Percentiles rank a stretch among this genome's conserved stretches.
phyloP scores from a whole-genome alignment of 2,113 vertebrate species.

The Isichthys henryi region DNA sequence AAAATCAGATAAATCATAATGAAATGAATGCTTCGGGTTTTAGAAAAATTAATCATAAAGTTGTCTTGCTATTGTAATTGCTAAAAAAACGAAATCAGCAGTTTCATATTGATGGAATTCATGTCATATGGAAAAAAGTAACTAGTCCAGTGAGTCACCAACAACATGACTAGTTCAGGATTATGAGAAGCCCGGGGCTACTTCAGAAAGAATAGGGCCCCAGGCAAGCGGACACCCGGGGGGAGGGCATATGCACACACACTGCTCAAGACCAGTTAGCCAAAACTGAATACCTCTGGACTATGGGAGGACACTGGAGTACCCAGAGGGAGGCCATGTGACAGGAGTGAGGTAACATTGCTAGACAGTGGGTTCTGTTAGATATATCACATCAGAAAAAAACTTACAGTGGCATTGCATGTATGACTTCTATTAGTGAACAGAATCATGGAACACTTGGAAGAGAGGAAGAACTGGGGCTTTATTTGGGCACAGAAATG shows the following conservation, averaged over 20 bases:
- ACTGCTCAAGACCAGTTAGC: background rate
- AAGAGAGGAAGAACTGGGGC: background rate
- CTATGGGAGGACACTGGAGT: background rate
- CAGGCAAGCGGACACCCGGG: background rate
- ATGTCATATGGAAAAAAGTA: background rate
- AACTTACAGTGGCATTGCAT: background rate
- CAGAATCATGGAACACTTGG: background rate
- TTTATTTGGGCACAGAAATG: background rate
- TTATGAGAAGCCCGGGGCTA: background rate
- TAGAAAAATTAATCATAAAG: background rate
- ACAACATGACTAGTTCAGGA: background rate
- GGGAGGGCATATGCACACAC: background rate
- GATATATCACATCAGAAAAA: background rate
- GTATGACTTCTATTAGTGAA: background rate
- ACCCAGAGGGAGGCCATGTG: background rate
- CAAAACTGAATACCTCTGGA: background rate
- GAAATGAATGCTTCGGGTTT: background rate
- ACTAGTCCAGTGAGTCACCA: background rate
- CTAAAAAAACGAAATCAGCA: background rate
- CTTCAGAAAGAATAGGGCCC: background rate
- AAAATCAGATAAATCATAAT: background rate
- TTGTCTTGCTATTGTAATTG: background rate
- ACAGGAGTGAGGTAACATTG: background rate
- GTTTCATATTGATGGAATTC: background rate
- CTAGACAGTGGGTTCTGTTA: background rate